These are phyloP conservation scores for Neria commutata DNA, from an alignment of 2,888 invertebrate species.

Conservation along the genomic window DNA sequence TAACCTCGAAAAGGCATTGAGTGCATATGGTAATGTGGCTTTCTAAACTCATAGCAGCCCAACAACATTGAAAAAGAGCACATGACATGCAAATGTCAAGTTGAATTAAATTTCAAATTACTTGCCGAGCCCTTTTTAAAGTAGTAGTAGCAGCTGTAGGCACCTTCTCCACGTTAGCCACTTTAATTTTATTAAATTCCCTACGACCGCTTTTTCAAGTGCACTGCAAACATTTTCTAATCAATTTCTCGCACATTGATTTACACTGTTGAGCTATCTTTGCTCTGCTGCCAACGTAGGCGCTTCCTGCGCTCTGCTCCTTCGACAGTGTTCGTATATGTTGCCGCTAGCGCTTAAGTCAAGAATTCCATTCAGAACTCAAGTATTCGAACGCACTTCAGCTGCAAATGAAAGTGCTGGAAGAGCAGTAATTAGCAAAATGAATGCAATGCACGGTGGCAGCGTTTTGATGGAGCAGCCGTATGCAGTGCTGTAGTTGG, in stretches of 20 bases:
- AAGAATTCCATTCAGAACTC: constrained; percentile 29
- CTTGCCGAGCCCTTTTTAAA: too few species aligned
- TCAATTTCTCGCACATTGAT: constrained; percentile 45
- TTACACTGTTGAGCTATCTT: constrained; percentile 13
- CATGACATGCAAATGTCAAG: too few species aligned
- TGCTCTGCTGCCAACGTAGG: neutral
- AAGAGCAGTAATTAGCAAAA: constrained; percentile 44
- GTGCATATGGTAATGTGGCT: too few species aligned
- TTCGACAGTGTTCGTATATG: neutral
- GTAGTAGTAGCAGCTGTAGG: too few species aligned
- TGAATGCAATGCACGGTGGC: constrained; percentile 19
- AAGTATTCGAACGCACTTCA: constrained; percentile 38
- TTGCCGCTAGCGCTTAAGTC: neutral
- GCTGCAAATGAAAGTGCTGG: constrained; percentile 24
- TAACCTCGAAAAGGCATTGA: too few species aligned
- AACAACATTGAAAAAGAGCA: too few species aligned
- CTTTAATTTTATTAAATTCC: constrained; percentile 29
- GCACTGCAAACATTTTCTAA: constrained; percentile 53
- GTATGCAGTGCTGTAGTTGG: constrained; percentile 6
- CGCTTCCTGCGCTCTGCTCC: neutral
- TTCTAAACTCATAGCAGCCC: too few species aligned
- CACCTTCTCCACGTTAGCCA: neutral
- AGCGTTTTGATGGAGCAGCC: neutral
- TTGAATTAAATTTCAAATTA: too few species aligned
- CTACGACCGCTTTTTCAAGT: constrained; percentile 31